Percentiles rank a stretch among this genome's conserved stretches.
These are phyloP conservation scores for Aporophyla nigra DNA, from an alignment of 2,888 invertebrate species.

Conservation along the genomic window DNA sequence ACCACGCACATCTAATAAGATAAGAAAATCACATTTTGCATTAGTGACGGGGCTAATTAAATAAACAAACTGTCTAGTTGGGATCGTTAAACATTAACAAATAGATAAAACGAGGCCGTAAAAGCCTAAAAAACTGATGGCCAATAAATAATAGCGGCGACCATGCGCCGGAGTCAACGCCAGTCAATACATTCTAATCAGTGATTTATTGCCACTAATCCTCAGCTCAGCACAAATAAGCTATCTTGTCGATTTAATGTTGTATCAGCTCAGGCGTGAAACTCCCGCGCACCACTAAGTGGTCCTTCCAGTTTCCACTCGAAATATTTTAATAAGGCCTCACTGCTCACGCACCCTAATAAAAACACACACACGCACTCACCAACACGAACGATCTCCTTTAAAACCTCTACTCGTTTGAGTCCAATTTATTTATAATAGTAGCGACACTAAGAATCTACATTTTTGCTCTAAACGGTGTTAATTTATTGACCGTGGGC, in stretches of 20 bases:
- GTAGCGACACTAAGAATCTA: conserved; percentile 90
- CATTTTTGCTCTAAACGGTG: conserved; percentile 91
- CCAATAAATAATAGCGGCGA: conserved; percentile 84
- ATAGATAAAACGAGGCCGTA: conserved; percentile 84
- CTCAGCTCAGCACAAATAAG: conserved; percentile 91
- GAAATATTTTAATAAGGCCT: conserved; percentile 91
- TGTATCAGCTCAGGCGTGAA: conserved; percentile 91
- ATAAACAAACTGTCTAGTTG: conserved; percentile 80
- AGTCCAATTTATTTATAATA: conserved; percentile 89
- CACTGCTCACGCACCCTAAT: conserved; percentile 90
- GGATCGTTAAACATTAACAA: conserved; percentile 82
- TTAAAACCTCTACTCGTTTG: conserved; percentile 80
- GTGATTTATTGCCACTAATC: conserved; percentile 91
- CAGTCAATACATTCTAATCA: conserved; percentile 91
- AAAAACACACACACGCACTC: conserved; percentile 87
- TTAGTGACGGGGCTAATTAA: conserved; percentile 79
- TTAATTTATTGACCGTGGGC: conserved; percentile 91
- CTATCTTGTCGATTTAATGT: conserved; percentile 91
- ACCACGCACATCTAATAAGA: conserved; percentile 71
- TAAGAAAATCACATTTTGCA: conserved; percentile 78
- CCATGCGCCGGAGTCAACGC: conserved; percentile 86
- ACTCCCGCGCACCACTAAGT: conserved; percentile 91
- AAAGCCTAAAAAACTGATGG: conserved; percentile 84
- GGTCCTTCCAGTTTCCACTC: conserved; percentile 91
- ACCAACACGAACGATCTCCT: conserved; percentile 81